These are phyloP conservation scores for Pantherophis vulpinus DNA, from an alignment of 2,797 vertebrate species.

Conservation along the genomic window DNA sequence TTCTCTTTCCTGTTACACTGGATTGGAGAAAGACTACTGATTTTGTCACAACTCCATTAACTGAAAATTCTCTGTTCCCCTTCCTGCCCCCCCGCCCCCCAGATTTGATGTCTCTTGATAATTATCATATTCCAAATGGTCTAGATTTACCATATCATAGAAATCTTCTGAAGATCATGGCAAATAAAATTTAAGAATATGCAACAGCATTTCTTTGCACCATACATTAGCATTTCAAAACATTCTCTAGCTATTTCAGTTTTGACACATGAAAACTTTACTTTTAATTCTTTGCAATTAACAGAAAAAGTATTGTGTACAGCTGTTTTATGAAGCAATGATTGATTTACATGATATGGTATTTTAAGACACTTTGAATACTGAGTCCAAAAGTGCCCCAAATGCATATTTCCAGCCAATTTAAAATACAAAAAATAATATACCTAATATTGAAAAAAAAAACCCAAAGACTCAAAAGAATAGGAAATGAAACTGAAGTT, in stretches of 20 bases:
- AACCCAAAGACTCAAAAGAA: neutral
- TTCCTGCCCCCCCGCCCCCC: fast-evolving
- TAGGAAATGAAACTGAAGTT: neutral
- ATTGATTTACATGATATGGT: neutral
- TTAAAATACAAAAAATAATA: neutral
- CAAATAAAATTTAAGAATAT: neutral
- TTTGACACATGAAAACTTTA: neutral
- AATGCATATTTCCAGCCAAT: neutral
- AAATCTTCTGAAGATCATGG: neutral
- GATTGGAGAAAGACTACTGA: neutral
- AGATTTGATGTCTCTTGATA: neutral
- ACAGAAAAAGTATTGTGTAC: neutral
- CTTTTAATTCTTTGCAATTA: neutral
- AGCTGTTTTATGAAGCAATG: neutral
- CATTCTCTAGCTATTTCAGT: neutral
- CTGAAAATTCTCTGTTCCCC: neutral
- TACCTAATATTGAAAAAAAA: neutral
- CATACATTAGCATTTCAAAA: neutral
- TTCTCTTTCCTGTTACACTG: neutral
- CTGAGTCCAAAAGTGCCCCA: neutral
- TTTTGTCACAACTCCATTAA: neutral
- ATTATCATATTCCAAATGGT: neutral
- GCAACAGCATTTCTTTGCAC: neutral
- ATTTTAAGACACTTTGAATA: neutral
- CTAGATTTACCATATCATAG: neutral